A percentile compares a stretch with the other conserved stretches of the same genome.
These are phyloP conservation scores for Chymomyza procnemis DNA, from an alignment of 2,888 invertebrate genomes.

Conservation along the genomic window DNA sequence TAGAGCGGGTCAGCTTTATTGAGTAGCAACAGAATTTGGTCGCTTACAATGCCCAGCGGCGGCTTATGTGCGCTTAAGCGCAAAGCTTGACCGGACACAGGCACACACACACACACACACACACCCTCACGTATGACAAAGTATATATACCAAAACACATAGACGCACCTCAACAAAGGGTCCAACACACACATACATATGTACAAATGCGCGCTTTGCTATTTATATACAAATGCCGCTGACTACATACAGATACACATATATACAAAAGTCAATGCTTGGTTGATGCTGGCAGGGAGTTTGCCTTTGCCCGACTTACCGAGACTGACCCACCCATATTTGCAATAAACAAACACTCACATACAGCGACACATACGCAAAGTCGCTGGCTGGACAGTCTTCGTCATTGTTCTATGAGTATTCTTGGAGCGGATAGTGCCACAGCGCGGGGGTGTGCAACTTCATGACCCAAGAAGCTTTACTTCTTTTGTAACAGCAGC, in stretches of 20 bases:
- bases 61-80: conserved; percentile 70
- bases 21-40: neutral
- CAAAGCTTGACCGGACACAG: conserved; percentile 61
- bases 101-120: conserved; percentile 28
- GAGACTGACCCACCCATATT: conserved; percentile 50
- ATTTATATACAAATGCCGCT: conserved; percentile 69
- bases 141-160: conserved; percentile 14
- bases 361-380: conserved; percentile 1
- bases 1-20: neutral
- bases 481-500: conserved; percentile 65
- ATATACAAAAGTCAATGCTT: conserved; percentile 72
- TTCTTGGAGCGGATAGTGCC: conserved; percentile 14
- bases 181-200: neutral
- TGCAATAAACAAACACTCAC: conserved; percentile 53
- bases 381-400: conserved; percentile 39
- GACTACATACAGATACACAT: conserved; percentile 65
- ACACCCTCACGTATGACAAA: conserved; percentile 12
- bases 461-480: conserved; percentile 63
- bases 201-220: conserved; percentile 27
- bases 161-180: neutral
- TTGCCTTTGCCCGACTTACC: conserved; percentile 15
- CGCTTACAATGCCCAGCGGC: conserved; percentile 60
- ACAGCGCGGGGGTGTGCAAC: conserved; percentile 13
- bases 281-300: conserved; percentile 41
- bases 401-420: conserved; percentile 25